Evolutionary conservation across 2,113 vertebrate species (phyloP).

Genomic region (Hoplias malabaricus): DNA sequence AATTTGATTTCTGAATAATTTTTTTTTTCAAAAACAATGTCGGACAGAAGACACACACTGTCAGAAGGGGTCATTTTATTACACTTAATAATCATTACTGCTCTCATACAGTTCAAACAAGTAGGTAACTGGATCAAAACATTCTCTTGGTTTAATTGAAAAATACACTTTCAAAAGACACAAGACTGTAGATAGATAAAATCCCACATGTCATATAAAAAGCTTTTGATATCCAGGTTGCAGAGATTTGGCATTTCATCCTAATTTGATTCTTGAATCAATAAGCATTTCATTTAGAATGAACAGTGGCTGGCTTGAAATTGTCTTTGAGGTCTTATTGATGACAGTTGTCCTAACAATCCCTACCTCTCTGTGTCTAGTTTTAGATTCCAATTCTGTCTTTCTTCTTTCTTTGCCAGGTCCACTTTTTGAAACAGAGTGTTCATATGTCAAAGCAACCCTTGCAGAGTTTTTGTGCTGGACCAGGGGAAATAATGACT

Average conservation of each 20-base stretch:
- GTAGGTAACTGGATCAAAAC: slow-evolving; percentile 16
- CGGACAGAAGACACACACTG: slow-evolving; percentile 1
- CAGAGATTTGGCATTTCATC: neutral
- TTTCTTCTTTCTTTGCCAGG: slow-evolving; percentile 57
- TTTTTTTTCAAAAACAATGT: slow-evolving; percentile 33
- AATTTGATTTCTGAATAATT: slow-evolving; percentile 59
- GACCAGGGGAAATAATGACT: slow-evolving; percentile 62
- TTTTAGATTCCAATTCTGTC: neutral
- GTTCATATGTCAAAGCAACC: slow-evolving; percentile 81
- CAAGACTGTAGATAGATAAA: slow-evolving; percentile 22
- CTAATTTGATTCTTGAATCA: slow-evolving; percentile 4
- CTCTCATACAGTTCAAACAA: slow-evolving; percentile 33
- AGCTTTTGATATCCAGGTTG: slow-evolving; percentile 8
- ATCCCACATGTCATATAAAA: slow-evolving; percentile 25
- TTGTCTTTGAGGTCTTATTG: neutral
- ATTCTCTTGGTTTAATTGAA: slow-evolving; percentile 3
- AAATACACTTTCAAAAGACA: neutral
- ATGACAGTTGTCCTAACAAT: neutral
- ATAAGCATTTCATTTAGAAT: slow-evolving; percentile 8
- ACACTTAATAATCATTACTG: slow-evolving; percentile 37
- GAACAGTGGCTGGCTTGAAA: neutral
- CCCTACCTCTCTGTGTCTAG: neutral
- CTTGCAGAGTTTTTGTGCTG: slow-evolving; percentile 85
- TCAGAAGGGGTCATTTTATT: slow-evolving; percentile 45
- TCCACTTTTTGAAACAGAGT: slow-evolving; percentile 92